Evolutionary conservation across 2,113 vertebrate species (phyloP).

Genomic region (Nothobranchius kuhntae): DNA sequence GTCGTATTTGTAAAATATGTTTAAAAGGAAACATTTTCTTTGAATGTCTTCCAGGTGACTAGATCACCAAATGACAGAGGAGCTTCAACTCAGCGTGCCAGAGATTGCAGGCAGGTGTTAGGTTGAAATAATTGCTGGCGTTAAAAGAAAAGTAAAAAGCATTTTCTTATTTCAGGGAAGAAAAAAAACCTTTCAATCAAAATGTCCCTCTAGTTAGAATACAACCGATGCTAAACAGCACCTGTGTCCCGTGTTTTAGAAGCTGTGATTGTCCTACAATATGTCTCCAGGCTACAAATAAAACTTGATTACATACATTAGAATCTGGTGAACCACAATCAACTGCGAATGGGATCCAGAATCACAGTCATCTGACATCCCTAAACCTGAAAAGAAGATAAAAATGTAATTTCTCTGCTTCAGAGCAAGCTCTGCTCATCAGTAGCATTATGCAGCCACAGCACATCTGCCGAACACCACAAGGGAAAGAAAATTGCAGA

Average conservation of each 20-base stretch:
- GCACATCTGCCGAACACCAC: background rate
- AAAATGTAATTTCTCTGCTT: slow-evolving; percentile 1
- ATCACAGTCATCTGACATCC: background rate
- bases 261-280: background rate
- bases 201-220: background rate
- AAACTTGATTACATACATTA: background rate
- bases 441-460: background rate
- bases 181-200: background rate
- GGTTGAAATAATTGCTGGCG: no score
- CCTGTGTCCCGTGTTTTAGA: background rate
- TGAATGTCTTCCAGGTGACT: slow-evolving; percentile 7
- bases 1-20: background rate
- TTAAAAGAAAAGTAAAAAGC: no score
- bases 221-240: background rate
- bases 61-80: background rate
- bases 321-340: background rate
- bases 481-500: background rate
- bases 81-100: background rate
- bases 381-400: background rate
- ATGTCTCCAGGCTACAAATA: background rate
- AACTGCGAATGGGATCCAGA: background rate
- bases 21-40: background rate
- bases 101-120: background rate
- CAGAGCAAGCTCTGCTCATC: background rate
- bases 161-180: no score